Evolutionary conservation across 2,797 vertebrate species (phyloP), one percentile per base, ranked within the genome.

Genomic region (Poeciliopsis infans): DNA sequence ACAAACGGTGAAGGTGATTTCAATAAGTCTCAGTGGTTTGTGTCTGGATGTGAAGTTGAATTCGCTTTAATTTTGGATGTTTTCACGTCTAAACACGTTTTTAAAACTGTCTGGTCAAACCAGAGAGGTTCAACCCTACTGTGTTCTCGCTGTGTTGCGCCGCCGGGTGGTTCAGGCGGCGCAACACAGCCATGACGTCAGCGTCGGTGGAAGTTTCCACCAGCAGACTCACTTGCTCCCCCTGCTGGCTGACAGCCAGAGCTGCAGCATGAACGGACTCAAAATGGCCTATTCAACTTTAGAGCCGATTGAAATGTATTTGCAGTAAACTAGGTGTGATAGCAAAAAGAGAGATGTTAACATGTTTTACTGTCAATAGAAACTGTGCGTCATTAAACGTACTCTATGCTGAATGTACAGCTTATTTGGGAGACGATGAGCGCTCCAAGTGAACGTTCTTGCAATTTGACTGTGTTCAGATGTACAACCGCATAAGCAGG

Each of bases 131-230:
- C 53, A 64, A 83, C 79, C 81, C 69, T 81, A 69, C 72, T 85
- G 84, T 51, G 53, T 7, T 23, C 3, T 77, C 8, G 3, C 18
- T 41, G 36, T 41, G 4, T 71, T 53, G 83, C 86, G 55, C 86
- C 91, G 86, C 71, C 90, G 91, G 72, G 77, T 84, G 90, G 83
- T 86, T 45, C 25, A n/a, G n/a, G n/a, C n/a, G n/a, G n/a, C n/a
- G n/a, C n/a, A n/a, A n/a, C n/a, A n/a, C n/a, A n/a, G n/a, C n/a
- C n/a, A n/a, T n/a, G n/a, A n/a, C n/a, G n/a, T n/a, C n/a, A n/a
- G n/a, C n/a, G n/a, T n/a, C n/a, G n/a, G n/a, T n/a, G n/a, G 31
- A 64, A 64, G 59, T 8, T 68, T 2, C 28, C 15, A 43, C 7
- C 1, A 18, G 55, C 0, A 0, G 5, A 1, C 59, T 15, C 31